Conservation (phyloP, 2,113 vertebrate species). For the Tyrannus savana region DNA sequence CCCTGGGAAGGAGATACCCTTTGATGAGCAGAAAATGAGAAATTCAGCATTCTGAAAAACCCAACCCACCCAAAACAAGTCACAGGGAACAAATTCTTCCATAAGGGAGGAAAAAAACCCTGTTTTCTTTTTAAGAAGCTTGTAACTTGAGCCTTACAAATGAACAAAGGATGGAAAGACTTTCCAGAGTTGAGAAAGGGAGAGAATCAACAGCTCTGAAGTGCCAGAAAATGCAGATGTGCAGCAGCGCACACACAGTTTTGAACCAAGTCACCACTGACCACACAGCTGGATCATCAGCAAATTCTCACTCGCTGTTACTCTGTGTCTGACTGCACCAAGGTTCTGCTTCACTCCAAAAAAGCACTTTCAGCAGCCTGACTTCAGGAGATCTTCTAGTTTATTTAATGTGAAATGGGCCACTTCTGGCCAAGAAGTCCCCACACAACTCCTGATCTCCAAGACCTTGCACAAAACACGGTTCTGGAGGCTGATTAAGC, state of each 20-base stretch:
- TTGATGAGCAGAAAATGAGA: background rate
- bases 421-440: background rate
- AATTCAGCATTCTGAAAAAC: background rate
- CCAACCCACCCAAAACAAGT: background rate
- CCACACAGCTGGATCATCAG: background rate
- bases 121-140: background rate
- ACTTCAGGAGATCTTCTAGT: background rate
- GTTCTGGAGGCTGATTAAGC: background rate
- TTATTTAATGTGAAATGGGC: background rate
- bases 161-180: background rate
- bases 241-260: background rate
- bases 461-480: background rate
- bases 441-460: background rate
- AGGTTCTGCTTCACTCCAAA: background rate
- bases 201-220: background rate
- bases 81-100: background rate
- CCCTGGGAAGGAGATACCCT: background rate
- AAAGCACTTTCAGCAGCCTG: background rate
- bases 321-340: background rate
- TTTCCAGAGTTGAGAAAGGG: background rate
- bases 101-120: background rate
- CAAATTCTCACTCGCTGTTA: background rate
- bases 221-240: background rate
- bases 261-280: background rate
- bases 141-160: background rate